phyloP scores from a whole-genome alignment of 2,888 invertebrate genomes.

The Lacanobia wlatinum region DNA sequence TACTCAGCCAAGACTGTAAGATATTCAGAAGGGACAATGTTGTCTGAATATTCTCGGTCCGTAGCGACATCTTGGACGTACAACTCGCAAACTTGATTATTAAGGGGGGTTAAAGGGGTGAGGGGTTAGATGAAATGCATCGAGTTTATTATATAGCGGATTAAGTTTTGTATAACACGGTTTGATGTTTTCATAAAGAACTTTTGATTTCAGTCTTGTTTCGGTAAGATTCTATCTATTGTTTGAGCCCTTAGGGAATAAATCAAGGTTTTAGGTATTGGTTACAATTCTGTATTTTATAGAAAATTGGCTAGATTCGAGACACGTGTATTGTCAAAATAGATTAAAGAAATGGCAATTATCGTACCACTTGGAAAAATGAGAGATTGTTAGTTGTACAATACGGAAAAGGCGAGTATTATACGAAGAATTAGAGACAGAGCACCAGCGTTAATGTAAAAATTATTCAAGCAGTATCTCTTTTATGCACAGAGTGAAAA shows the following conservation, averaged over 20 bases:
- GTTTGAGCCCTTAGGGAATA: not conserved
- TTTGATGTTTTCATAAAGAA: constrained; percentile 29
- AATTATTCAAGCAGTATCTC: too few relatives aligned
- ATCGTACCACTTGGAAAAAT: not conserved
- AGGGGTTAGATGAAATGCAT: constrained; percentile 70
- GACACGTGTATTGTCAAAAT: not conserved
- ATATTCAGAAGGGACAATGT: constrained; percentile 82
- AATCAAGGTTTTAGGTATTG: not conserved
- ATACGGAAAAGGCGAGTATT: not conserved
- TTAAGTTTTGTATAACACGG: constrained; percentile 44
- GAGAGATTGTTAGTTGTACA: not conserved
- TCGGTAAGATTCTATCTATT: not conserved
- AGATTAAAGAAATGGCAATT: not conserved
- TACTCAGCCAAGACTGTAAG: constrained; percentile 73
- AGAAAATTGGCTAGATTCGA: not conserved
- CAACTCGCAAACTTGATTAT: constrained; percentile 86
- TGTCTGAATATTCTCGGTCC: constrained; percentile 76
- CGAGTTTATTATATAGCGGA: constrained; percentile 61
- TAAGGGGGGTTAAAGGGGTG: constrained; percentile 66
- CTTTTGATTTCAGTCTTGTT: constrained; percentile 31
- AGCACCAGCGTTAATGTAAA: too few relatives aligned
- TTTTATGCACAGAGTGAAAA: too few relatives aligned
- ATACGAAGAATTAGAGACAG: too few relatives aligned
- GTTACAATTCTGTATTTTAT: not conserved
- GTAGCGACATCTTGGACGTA: constrained; percentile 84